A percentile compares a stretch with the other conserved stretches of the same genome.
Conservation (phyloP, 1,140 invertebrate species). For the Caenorhabditis briggsae region DNA sequence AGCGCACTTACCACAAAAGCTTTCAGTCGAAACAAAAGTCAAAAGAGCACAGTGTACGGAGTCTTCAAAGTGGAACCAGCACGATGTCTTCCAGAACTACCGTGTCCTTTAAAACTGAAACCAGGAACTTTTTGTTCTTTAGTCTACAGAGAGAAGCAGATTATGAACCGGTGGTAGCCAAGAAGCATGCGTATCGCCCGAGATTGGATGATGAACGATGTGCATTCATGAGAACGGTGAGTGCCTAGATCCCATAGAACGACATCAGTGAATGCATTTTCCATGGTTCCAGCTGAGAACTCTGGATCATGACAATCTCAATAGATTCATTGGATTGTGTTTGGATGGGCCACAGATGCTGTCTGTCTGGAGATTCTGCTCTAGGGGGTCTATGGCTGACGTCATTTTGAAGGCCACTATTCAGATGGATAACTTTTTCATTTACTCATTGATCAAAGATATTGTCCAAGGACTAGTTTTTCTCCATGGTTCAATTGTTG, state of each 20-base stretch:
- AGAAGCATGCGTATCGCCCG: conserved; percentile 25
- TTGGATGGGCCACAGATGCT: conserved; percentile 69
- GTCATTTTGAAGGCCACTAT: conserved; percentile 52
- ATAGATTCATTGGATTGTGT: conserved; percentile 70
- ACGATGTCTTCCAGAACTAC: neutral
- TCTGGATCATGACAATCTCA: conserved; percentile 74
- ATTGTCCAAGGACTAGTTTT: conserved; percentile 60
- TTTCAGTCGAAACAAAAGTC: conserved; percentile 40
- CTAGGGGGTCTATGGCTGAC: conserved; percentile 59
- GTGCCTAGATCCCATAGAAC: neutral
- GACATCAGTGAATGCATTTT: neutral
- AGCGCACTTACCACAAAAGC: neutral
- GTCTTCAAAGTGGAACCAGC: conserved; percentile 39
- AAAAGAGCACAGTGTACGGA: conserved; percentile 39
- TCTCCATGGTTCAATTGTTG: conserved; percentile 58
- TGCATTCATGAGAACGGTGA: conserved; percentile 41
- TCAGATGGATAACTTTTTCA: conserved; percentile 58
- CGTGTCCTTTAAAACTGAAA: conserved; percentile 19
- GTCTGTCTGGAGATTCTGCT: conserved; percentile 63
- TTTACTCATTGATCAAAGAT: conserved; percentile 56
- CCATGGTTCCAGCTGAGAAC: conserved; percentile 63
- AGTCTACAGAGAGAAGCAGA: conserved; percentile 31
- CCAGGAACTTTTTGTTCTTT: conserved; percentile 12
- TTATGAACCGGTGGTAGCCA: conserved; percentile 14
- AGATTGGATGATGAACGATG: conserved; percentile 32